Evolutionary conservation across 2,113 vertebrate species (phyloP), one percentile per base, ranked within the genome.

Genomic region (Mola mola): DNA sequence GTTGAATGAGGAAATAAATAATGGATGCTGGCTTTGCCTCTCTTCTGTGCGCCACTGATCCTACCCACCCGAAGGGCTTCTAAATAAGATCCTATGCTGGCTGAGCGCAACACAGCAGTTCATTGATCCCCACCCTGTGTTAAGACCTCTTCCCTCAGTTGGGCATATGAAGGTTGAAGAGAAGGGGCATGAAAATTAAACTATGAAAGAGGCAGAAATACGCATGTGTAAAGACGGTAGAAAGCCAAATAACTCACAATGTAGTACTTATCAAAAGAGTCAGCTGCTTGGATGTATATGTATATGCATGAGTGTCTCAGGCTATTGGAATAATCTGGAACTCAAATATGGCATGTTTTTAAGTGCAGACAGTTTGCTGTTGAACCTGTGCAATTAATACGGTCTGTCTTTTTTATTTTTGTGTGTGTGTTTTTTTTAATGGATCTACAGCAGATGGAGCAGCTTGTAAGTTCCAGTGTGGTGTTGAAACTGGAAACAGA

Each of bases 1-100:
- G 79, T 83, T 88, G 84, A 86, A 89, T 72, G 64, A 73, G 61
- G 66, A 72, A 78, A 81, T 84, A 84, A 87, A 88, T 88, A 86
- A 89, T 86, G 62, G 81, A 88, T 83, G 75, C 49, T 4, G 66
- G 48, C 64, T 85, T 80, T 77, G 68, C 58, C 76, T 62, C 59
- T 43, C 52, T 63, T 78, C 77, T 72, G 78, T 59, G 72, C 6
- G 13, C 72, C 41, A 49, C 78, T 82, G 85, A 85, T 88, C 85
- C 60, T 68, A 58, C 81, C 79, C 85, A 86, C 84, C 84, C 80
- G 79, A 77, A 82, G 81, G 84, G 81, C 73, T 68, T 75, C 75
- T 77, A 80, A 84, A 86, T 86, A 81, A 87, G 84, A 84, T 83
- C 73, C 71, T 67, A 51, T 40, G 43, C 77, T 69, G 79, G 84